These are phyloP conservation scores for Pygoscelis adeliae DNA, from an alignment of 2,113 vertebrate species.

Conservation along the genomic window DNA sequence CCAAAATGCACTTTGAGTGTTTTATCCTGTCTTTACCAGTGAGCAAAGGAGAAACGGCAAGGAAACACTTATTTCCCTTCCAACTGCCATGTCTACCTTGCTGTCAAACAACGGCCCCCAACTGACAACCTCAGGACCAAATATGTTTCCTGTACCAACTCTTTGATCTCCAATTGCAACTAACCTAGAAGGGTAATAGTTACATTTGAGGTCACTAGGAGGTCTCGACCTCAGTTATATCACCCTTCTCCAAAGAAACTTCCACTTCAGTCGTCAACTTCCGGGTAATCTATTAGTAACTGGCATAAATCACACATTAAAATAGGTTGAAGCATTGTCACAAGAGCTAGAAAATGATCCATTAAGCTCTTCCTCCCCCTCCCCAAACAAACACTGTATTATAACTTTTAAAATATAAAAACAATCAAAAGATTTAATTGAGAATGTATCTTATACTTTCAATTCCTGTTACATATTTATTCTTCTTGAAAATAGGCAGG, in stretches of 20 bases:
- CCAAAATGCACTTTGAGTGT: background rate
- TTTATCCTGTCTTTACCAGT: background rate
- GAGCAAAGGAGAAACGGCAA: background rate
- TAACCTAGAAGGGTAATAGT: constrained; percentile 62
- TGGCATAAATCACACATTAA: constrained; percentile 38
- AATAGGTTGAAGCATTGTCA: background rate
- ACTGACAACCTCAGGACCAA: constrained; percentile 46
- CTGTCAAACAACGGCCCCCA: constrained; percentile 14
- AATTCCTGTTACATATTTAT: background rate
- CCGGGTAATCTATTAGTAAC: constrained; percentile 46
- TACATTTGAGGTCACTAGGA: constrained; percentile 62
- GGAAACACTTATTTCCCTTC: background rate
- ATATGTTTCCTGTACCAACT: constrained; percentile 47
- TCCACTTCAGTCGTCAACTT: constrained; percentile 65
- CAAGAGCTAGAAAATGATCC: background rate
- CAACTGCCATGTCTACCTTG: background rate
- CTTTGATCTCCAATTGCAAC: constrained; percentile 74
- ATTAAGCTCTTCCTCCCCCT: background rate
- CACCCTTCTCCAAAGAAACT: constrained; percentile 49
- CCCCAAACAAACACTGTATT: background rate
- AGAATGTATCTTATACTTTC: background rate
- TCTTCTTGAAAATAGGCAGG: background rate
- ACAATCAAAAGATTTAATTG: background rate
- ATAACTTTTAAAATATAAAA: background rate
- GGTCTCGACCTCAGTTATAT: constrained; percentile 64